Evolutionary conservation across 1,140 invertebrate genomes (phyloP), one percentile per base, ranked within the genome.

Genomic region (Chionoecetes opilio): DNA sequence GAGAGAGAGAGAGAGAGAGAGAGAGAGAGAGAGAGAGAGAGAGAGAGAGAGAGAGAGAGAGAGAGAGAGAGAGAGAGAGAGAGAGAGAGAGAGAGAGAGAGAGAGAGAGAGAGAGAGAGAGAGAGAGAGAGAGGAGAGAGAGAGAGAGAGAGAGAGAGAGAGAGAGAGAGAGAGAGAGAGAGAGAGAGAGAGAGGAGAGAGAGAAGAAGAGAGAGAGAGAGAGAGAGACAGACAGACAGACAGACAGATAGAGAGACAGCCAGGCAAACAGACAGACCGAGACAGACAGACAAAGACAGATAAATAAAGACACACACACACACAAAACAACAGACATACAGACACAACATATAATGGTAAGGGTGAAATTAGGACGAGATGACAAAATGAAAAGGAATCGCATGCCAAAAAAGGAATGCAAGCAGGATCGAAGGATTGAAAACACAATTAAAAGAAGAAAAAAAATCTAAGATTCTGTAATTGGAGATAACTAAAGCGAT

Each of bases 271-370:
- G 32, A 14, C 11, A 41, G 14, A 26, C 0, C 6, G 35, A 38
- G 35, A 35, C 14, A 63, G 32, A 9, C n/a, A 29, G 82, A n/a
- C 21, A 38, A n/a, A 34, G 17, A n/a, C 0, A 37, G 75, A n/a
- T n/a, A n/a, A n/a, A n/a, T n/a, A n/a, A n/a, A n/a, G n/a, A n/a
- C n/a, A n/a, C n/a, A n/a, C n/a, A n/a, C n/a, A n/a, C n/a, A n/a
- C n/a, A n/a, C n/a, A n/a, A n/a, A n/a, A n/a, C n/a, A n/a, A n/a
- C n/a, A n/a, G n/a, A n/a, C n/a, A n/a, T n/a, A n/a, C n/a, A n/a
- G n/a, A n/a, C 75, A 93, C 75, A 93, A 29, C n/a, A n/a, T n/a
- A n/a, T n/a, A n/a, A 29, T 37, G 85, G 37, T n/a, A 29, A 84
- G 17, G 29, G 38, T n/a, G 17, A 82, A 17, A 82, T 21, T 21